Conservation (phyloP, 2,113 vertebrate genomes). For the Hiodon tergisus region DNA sequence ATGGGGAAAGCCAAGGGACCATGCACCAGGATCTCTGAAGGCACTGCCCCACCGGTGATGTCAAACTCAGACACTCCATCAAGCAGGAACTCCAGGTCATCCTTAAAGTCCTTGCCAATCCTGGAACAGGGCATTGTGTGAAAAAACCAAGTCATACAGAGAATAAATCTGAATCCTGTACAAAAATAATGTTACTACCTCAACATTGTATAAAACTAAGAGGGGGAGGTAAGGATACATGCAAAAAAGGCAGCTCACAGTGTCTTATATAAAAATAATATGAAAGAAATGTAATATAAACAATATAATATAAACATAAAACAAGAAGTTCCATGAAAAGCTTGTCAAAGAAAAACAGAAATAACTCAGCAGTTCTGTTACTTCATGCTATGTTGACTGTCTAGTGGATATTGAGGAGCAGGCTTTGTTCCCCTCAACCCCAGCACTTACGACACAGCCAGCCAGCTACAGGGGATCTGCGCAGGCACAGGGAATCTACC, state of each 20-base stretch:
- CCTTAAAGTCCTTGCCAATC: conserved; percentile 56
- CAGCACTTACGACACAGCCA: conserved; percentile 69
- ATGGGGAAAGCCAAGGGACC: conserved; percentile 63
- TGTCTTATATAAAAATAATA: not conserved
- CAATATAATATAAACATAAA: not conserved
- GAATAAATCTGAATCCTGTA: not conserved
- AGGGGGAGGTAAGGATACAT: no score
- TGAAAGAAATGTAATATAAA: not conserved
- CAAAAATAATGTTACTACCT: not conserved
- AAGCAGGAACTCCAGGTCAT: conserved; percentile 58
- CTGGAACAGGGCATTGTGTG: conserved; percentile 31
- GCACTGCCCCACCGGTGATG: not conserved
- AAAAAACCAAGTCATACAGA: not conserved
- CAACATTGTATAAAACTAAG: no score
- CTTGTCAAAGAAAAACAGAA: not conserved
- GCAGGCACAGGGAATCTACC: conserved; percentile 63
- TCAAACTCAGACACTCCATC: conserved; percentile 57
- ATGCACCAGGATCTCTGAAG: conserved; percentile 62
- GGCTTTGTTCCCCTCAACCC: not conserved
- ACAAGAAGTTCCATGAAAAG: not conserved
- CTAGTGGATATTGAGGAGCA: not conserved
- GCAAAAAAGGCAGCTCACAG: not conserved
- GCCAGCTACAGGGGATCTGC: conserved; percentile 72
- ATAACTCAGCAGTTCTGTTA: not conserved
- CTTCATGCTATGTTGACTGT: not conserved